phyloP scores from a whole-genome alignment of 37 sponge, comb jelly and placozoan species.

The Mnemiopsis leidyi region DNA sequence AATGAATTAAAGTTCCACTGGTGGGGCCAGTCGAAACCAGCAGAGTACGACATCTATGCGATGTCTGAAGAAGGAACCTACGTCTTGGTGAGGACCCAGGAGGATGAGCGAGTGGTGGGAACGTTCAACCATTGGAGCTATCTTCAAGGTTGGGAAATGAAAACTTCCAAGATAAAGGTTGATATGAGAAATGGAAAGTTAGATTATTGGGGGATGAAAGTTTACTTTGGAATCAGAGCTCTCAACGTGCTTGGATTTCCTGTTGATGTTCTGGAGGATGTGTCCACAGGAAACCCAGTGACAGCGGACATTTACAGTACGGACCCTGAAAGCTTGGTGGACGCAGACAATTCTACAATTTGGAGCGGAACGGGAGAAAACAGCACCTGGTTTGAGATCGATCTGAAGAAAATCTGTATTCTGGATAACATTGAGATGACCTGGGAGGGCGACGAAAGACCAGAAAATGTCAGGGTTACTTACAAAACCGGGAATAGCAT shows the following conservation, averaged over 20 bases:
- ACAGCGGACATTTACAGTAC: not conserved
- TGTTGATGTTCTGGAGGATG: not conserved
- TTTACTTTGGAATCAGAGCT: not conserved
- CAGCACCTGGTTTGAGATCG: not conserved
- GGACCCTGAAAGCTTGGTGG: not conserved
- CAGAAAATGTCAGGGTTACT: not conserved
- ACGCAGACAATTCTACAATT: not conserved
- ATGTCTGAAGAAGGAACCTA: not conserved
- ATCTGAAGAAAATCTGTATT: not conserved
- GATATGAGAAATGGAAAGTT: not conserved
- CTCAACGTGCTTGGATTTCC: not conserved
- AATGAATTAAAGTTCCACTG: not conserved
- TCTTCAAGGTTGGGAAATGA: not conserved
- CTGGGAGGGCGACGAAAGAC: not conserved
- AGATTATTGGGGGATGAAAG: not conserved
- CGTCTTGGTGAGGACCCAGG: not conserved
- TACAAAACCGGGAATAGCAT: not conserved
- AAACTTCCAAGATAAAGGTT: not conserved
- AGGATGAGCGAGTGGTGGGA: slow-evolving; percentile 12
- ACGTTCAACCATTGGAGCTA: not conserved
- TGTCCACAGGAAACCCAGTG: not conserved
- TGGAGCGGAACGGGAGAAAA: not conserved
- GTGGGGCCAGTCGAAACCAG: not conserved
- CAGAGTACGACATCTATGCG: not conserved
- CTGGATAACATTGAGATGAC: not conserved